These are phyloP conservation scores for Cynocephalus volans DNA, from an alignment of 2,113 vertebrate genomes.

Conservation along the genomic window DNA sequence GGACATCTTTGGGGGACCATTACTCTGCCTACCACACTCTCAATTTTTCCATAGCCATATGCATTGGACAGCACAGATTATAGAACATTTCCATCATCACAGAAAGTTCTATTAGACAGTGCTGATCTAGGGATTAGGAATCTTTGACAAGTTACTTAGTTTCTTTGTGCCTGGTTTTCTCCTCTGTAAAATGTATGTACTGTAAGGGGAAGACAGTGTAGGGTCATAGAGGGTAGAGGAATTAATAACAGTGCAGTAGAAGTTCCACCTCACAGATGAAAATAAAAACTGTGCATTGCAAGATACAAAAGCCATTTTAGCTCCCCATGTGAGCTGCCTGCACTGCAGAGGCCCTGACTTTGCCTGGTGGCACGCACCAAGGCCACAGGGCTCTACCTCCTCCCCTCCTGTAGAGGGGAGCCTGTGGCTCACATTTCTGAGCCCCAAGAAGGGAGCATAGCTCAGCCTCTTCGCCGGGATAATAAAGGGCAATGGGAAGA, in stretches of 20 bases:
- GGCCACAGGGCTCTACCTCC: background rate
- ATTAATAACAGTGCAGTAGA: background rate
- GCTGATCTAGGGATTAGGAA: background rate
- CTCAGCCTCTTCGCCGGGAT: background rate
- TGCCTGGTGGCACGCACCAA: background rate
- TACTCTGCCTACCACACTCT: background rate
- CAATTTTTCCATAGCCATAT: background rate
- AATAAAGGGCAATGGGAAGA: background rate
- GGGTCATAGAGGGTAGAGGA: background rate
- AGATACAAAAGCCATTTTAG: background rate
- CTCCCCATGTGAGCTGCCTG: background rate
- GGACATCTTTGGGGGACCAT: background rate
- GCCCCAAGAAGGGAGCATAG: background rate
- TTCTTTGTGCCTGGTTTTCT: background rate
- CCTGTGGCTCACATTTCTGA: background rate
- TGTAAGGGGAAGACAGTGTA: background rate
- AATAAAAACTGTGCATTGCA: background rate
- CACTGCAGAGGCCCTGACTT: background rate
- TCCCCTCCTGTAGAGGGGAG: fast-evolving
- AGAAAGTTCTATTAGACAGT: background rate
- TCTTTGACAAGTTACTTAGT: background rate
- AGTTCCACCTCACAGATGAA: background rate
- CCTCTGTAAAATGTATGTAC: background rate
- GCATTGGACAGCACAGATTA: background rate
- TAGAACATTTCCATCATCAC: background rate